These are phyloP conservation scores for Danio jaintianensis DNA, from an alignment of 2,797 vertebrate species.

Conservation along the genomic window DNA sequence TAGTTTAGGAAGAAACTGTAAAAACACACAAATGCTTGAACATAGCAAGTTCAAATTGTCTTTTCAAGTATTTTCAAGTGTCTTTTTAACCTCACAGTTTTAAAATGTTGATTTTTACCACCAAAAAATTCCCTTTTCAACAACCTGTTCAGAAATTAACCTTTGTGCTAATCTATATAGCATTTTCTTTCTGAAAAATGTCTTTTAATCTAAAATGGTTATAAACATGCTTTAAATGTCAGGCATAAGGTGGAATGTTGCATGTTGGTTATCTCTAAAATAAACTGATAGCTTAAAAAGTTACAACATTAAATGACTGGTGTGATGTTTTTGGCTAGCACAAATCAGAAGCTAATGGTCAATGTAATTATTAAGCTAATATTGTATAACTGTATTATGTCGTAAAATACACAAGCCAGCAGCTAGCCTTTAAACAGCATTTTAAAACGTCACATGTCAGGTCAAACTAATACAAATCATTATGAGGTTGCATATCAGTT, in stretches of 20 bases:
- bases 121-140: background rate
- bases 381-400: background rate
- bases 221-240: conserved; percentile 1
- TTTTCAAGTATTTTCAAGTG: too few relatives aligned
- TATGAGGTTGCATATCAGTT: conserved; percentile 34
- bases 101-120: background rate
- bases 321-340: background rate
- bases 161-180: background rate
- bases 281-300: background rate
- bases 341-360: conserved; percentile 2
- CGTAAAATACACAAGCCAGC: conserved; percentile 2
- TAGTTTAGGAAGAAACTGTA: background rate
- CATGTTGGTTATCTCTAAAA: background rate
- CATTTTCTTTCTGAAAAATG: background rate
- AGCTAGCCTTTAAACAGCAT: conserved; percentile 42
- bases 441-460: conserved; percentile 47
- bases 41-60: background rate
- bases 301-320: background rate
- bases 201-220: background rate
- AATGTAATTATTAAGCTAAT: background rate
- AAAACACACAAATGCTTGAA: background rate
- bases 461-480: conserved; percentile 53
- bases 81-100: background rate
- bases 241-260: background rate
- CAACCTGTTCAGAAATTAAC: background rate